These are phyloP conservation scores for Peromyscus eremicus DNA, from an alignment of 2,797 vertebrate genomes.

Conservation along the genomic window DNA sequence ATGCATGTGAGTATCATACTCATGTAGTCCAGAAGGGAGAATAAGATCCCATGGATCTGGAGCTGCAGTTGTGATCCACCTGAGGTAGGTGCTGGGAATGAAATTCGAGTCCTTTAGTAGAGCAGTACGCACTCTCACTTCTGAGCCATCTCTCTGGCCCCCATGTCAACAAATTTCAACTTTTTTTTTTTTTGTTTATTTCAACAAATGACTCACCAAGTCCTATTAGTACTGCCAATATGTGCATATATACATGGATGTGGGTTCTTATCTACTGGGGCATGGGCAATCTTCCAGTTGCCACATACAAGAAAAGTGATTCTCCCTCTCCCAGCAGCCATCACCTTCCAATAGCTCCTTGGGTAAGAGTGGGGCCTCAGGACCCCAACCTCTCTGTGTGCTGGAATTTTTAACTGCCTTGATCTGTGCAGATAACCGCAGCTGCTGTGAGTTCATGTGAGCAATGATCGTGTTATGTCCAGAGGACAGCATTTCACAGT, in stretches of 20 bases:
- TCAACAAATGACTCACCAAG: not conserved
- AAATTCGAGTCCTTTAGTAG: not conserved
- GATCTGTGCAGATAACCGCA: not conserved
- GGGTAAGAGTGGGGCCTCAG: not conserved
- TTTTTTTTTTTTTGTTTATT: not conserved
- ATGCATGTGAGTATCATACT: not conserved
- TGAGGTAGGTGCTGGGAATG: too few relatives aligned
- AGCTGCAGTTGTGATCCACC: not conserved
- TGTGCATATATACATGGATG: too few relatives aligned
- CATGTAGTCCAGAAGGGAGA: not conserved
- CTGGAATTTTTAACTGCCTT: not conserved
- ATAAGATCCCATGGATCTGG: not conserved
- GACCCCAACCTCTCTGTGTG: not conserved
- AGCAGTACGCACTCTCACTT: not conserved
- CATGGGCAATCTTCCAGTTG: not conserved
- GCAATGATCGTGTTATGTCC: not conserved
- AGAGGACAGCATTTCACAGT: not conserved
- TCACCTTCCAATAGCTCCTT: not conserved
- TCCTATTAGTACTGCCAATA: not conserved
- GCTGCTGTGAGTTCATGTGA: not conserved
- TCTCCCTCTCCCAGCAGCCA: not conserved
- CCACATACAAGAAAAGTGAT: not conserved
- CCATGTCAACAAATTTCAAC: not conserved
- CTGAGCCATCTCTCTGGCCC: not conserved
- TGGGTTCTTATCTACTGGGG: not conserved